Percentiles rank a stretch among this genome's conserved stretches.
These are phyloP conservation scores for Machimus atricapillus DNA, from an alignment of 2,888 invertebrate genomes.

Conservation along the genomic window DNA sequence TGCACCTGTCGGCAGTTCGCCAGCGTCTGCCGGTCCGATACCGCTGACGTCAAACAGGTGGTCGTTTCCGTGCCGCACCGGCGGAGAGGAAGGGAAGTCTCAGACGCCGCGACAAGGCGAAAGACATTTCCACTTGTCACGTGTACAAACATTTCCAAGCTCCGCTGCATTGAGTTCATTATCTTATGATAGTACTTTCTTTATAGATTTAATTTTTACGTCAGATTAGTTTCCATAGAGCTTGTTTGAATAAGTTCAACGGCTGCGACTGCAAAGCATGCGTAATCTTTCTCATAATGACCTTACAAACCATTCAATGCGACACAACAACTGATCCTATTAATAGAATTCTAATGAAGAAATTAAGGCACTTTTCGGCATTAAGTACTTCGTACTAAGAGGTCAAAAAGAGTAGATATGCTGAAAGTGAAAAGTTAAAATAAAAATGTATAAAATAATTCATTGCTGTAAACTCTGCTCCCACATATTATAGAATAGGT, in stretches of 20 bases:
- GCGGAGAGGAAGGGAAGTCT: neutral
- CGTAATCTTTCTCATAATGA: neutral
- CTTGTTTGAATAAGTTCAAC: neutral
- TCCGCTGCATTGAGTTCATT: neutral
- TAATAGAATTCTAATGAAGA: neutral
- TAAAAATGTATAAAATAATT: too few relatives aligned
- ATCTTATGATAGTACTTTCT: neutral
- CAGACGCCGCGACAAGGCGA: neutral
- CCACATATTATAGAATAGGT: too few relatives aligned
- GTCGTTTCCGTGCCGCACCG: neutral
- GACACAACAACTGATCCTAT: neutral
- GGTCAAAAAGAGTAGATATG: too few relatives aligned
- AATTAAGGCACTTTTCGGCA: too few relatives aligned
- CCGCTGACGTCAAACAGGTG: neutral
- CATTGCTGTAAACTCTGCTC: too few relatives aligned
- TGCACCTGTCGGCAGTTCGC: neutral
- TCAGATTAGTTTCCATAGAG: neutral
- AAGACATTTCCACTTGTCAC: neutral
- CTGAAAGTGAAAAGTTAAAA: too few relatives aligned
- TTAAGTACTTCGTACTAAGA: too few relatives aligned
- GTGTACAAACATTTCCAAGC: neutral
- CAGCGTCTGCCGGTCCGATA: neutral
- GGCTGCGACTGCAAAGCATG: neutral
- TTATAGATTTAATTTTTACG: neutral
- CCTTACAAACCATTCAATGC: neutral